Conservation (phyloP, 2,888 invertebrate genomes). For the Rhagonycha fulva region DNA sequence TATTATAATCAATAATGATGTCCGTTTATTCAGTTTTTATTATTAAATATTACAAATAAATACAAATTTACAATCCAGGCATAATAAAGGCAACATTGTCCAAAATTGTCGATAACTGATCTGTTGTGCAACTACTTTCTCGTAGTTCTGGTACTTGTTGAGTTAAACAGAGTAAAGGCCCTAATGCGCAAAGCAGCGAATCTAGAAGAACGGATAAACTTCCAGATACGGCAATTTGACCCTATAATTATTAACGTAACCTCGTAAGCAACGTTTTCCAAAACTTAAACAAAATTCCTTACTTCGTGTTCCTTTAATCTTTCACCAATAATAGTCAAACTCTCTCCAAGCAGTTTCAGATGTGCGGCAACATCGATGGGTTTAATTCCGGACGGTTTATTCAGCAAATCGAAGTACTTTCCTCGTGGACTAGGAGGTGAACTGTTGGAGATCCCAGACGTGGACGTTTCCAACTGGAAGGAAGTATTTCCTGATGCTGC, state of each 20-base stretch:
- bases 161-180: conserved; percentile 84
- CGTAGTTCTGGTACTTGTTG: conserved; percentile 80
- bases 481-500: conserved; percentile 19
- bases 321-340: conserved; percentile 90
- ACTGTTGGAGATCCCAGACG: conserved; percentile 44
- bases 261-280: neutral
- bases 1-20: neutral
- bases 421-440: conserved; percentile 52
- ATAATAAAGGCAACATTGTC: conserved; percentile 96
- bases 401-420: conserved; percentile 50
- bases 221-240: conserved; percentile 93
- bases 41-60: neutral
- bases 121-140: conserved; percentile 63
- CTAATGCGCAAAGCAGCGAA: conserved; percentile 88
- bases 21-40: neutral
- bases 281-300: conserved; percentile 26
- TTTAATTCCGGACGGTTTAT: conserved; percentile 73
- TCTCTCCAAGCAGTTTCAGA: conserved; percentile 88
- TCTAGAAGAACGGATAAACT: conserved; percentile 91
- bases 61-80: conserved; percentile 69
- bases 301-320: conserved; percentile 91
- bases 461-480: conserved; percentile 51
- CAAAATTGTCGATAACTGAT: conserved; percentile 65
- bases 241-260: conserved; percentile 58
- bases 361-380: conserved; percentile 93